These are phyloP conservation scores for Oreortyx pictus DNA, from an alignment of 2,797 vertebrate species.

Conservation along the genomic window DNA sequence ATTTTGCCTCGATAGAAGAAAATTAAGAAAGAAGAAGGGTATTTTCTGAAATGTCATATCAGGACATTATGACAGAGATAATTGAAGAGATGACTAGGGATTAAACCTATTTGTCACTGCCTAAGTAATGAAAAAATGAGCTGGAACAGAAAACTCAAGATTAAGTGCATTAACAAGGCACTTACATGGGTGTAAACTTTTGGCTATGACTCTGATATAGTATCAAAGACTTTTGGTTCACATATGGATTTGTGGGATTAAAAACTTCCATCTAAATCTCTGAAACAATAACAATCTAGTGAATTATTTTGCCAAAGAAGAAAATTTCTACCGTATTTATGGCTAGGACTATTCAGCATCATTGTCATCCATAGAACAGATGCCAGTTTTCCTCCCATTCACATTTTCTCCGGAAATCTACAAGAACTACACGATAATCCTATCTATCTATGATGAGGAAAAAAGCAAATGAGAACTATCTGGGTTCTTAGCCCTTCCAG, in stretches of 20 bases:
- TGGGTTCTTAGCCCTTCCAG: slow-evolving; percentile 4
- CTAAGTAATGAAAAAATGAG: neutral
- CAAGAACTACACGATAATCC: neutral
- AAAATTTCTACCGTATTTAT: neutral
- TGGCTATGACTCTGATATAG: neutral
- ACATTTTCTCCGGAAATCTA: neutral
- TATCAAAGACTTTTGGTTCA: neutral
- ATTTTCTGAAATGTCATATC: neutral
- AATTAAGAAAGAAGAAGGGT: neutral
- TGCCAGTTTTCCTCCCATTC: neutral
- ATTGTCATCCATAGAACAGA: neutral
- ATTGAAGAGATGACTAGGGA: neutral
- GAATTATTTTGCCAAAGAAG: neutral
- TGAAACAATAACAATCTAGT: neutral
- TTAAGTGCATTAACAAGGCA: neutral
- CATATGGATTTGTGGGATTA: neutral
- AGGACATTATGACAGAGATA: neutral
- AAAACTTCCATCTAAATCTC: neutral
- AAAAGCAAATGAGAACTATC: slow-evolving; percentile 15
- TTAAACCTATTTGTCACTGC: neutral
- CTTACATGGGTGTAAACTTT: accelerated
- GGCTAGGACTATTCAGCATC: neutral
- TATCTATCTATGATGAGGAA: neutral
- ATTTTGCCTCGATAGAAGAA: neutral
- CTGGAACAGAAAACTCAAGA: neutral